These are phyloP conservation scores for Scaptomyza cyrtandrae DNA, from an alignment of 2,888 invertebrate species.

Conservation along the genomic window DNA sequence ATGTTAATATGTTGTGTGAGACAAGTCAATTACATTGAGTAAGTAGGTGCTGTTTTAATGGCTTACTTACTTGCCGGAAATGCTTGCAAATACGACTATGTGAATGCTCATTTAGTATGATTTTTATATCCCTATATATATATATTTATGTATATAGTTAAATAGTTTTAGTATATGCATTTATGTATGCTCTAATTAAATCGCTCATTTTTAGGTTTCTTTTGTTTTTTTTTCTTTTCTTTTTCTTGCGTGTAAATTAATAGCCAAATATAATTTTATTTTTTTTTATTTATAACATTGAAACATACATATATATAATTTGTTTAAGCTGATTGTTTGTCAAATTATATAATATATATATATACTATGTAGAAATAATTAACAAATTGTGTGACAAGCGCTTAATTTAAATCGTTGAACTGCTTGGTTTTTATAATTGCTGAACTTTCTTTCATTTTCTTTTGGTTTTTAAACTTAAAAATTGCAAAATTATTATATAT, in stretches of 20 bases:
- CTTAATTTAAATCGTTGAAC: constrained; percentile 78
- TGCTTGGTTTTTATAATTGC: constrained; percentile 32
- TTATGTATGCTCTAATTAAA: constrained; percentile 48
- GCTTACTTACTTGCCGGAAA: constrained; percentile 23
- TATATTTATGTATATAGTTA: constrained; percentile 28
- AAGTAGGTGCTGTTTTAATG: constrained; percentile 19
- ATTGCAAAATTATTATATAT: constrained; percentile 55
- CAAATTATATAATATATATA: constrained; percentile 21
- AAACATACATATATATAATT: constrained; percentile 69
- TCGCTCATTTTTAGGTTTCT: constrained; percentile 24
- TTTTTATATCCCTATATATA: constrained; percentile 45
- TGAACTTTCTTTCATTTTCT: constrained; percentile 5
- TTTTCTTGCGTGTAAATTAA: constrained; percentile 29
- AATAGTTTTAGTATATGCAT: constrained; percentile 42
- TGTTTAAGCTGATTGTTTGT: constrained; percentile 31
- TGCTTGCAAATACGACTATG: constrained; percentile 20
- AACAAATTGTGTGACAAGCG: constrained; percentile 67
- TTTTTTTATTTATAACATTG: constrained; percentile 59
- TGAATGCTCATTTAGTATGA: constrained; percentile 29
- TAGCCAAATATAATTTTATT: constrained; percentile 51
- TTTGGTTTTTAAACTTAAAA: constrained; percentile 32
- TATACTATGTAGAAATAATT: constrained; percentile 39
- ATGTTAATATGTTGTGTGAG: not conserved
- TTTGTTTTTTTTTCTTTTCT: no score
- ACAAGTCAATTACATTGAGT: constrained; percentile 58